Base-by-base conservation (phyloP, 2,113 vertebrate species). In the Ammodytes marinus region DNA sequence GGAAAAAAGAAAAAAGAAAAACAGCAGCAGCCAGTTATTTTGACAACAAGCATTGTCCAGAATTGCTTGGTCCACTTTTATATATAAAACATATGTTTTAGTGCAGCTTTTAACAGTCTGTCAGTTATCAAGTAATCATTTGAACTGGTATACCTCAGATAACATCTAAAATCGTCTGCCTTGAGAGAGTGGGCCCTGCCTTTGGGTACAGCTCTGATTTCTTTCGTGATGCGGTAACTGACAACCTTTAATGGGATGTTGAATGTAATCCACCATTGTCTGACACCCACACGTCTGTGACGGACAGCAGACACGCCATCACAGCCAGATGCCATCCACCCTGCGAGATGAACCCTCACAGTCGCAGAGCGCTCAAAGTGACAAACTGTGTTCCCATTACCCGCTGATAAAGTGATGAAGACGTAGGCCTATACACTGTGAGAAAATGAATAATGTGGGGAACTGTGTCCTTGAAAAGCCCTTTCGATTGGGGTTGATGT, bases 241-340 rank as follows among this genome's bases (percentile, higher is more conserved):
- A 72, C 45, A 75, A 72, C 52, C 64, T 77, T 69, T 68, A 49
- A 73, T 53, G 58, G 53, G 73, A 72, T 83, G 86, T 72, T 73
- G n/a, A 81, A 79, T 69, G 71, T n/a, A 75, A 68, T 80, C 68
- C 52, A 75, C 40, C 68, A 63, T 69, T 73, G 61, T 61, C 58
- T 57, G 73, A 88, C 83, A 58, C 80, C 80, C 71, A 86, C 78
- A 79, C 49, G 8, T 83, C 69, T 79, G 82, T 58, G 78, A 77
- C 68, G 78, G 83, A 80, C 72, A 69, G 64, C 47, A 64, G 74
- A 77, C 63, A 6, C 79, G 79, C 58, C 69, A 75, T 70, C 77
- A 67, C 46, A 72, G 47, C 58, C 69, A 53, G 70, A 83, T 60
- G 67, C 58, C 73, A 75, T 80, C 68, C 74, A 83, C 53, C 60